Base-by-base conservation (phyloP, 2,113 vertebrate genomes). In the Eolophus roseicapilla region DNA sequence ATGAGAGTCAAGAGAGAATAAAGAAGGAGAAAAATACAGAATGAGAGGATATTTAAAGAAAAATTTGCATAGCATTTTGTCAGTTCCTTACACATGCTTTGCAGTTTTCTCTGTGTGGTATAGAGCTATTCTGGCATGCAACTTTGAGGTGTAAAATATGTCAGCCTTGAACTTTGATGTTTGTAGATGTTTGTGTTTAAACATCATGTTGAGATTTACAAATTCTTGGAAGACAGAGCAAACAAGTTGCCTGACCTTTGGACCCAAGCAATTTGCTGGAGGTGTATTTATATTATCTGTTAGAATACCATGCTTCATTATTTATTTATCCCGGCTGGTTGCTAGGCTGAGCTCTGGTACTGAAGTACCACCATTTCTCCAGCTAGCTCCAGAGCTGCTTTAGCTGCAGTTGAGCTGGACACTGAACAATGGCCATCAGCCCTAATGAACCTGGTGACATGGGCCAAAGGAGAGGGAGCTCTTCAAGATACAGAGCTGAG, bases 161-260 rank as follows among this genome's bases (percentile, higher is more conserved):
- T 86, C 94, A 95, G 85, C 82, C 11, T 64, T 95, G 94, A 96
- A 96, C 93, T 93, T 96, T 96, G 92, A 83, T 95, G 79, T 95
- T 96, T 97, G 90, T 94, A 55, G 94, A 17, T 92, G 88, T 92
- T 94, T 96, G 94, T 90, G 88, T 96, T 97, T 98, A 97, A 98
- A 98, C 97, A 92, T 92, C 91, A 75, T 94, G 94, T 96, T 74
- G 97, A 97, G 98, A 98, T 98, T 98, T 98, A 98, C 97, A 97
- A 92, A 97, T 97, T 97, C 97, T 96, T 96, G 91, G 19, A 82
- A 97, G 96, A 80, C 97, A 91, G 97, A 97, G 96, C 90, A 67
- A 91, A 96, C 92, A 97, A 85, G 90, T 64, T 95, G 94, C 69
- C 81, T 97, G 97, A 98, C 98, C 96, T 98, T 98, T 97, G 97